These are phyloP conservation scores for Tupaia chinensis DNA, from an alignment of 2,113 vertebrate species.

Conservation along the genomic window DNA sequence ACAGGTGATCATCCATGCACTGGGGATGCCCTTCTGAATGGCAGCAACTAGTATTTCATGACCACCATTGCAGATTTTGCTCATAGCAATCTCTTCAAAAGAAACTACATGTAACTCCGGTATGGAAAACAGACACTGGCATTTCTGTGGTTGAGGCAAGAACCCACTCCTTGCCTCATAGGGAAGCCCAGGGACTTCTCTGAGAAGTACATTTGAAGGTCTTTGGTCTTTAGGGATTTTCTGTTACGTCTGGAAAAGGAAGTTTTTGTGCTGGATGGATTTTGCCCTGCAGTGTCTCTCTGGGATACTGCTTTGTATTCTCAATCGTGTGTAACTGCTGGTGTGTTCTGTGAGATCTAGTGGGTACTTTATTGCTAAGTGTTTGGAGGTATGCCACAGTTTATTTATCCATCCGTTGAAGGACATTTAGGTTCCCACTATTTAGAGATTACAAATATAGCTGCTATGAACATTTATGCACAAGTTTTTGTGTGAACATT, in stretches of 20 bases:
- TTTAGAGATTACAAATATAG: background rate
- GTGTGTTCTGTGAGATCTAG: background rate
- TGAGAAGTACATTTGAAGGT: constrained; percentile 18
- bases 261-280: background rate
- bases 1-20: background rate
- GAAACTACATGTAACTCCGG: constrained; percentile 10
- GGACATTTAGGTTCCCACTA: background rate
- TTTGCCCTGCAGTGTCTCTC: background rate
- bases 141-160: background rate
- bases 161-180: background rate
- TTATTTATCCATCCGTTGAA: background rate
- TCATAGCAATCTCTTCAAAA: background rate
- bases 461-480: background rate
- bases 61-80: background rate
- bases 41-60: background rate
- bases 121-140: background rate
- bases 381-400: background rate
- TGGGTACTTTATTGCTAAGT: background rate
- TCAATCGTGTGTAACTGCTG: background rate
- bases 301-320: background rate
- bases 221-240: constrained; percentile 14
- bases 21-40: background rate
- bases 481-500: background rate
- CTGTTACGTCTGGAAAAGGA: background rate
- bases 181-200: background rate